Conservation (phyloP, 2,797 vertebrate species). For the Gambelia wislizenii region DNA sequence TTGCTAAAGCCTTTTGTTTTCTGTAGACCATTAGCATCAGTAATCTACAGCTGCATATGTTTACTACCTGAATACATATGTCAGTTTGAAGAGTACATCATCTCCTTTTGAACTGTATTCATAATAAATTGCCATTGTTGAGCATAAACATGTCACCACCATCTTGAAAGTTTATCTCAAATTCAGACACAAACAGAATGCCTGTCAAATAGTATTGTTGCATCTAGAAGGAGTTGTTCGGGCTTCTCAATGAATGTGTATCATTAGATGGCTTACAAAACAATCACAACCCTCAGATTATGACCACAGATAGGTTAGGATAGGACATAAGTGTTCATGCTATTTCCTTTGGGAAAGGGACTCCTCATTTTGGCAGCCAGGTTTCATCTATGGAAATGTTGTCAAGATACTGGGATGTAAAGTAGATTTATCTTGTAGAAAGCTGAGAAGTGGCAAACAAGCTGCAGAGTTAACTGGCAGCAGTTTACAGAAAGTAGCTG, state of each 20-base stretch:
- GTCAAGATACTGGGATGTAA: no score
- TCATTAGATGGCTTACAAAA: neutral
- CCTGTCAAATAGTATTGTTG: neutral
- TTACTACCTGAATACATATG: neutral
- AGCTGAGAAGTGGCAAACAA: no score
- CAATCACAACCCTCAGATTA: neutral
- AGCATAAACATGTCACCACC: no score
- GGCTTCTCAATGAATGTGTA: neutral
- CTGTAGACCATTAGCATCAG: neutral
- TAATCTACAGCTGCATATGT: neutral
- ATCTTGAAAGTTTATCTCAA: no score
- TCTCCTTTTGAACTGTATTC: neutral
- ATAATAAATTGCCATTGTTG: no score
- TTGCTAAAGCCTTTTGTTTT: neutral
- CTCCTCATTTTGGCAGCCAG: neutral
- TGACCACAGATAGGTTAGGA: neutral
- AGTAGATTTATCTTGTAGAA: no score
- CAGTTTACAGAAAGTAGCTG: no score
- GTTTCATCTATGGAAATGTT: neutral
- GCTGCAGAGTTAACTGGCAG: no score
- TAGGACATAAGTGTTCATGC: neutral
- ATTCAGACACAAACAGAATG: no score
- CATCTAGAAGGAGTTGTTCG: neutral
- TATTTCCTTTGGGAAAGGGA: neutral
- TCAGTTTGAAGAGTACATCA: neutral